A percentile compares a stretch with the other conserved stretches of the same genome.
phyloP scores from a whole-genome alignment of 2,888 invertebrate genomes.

The Frankliniella fusca region DNA sequence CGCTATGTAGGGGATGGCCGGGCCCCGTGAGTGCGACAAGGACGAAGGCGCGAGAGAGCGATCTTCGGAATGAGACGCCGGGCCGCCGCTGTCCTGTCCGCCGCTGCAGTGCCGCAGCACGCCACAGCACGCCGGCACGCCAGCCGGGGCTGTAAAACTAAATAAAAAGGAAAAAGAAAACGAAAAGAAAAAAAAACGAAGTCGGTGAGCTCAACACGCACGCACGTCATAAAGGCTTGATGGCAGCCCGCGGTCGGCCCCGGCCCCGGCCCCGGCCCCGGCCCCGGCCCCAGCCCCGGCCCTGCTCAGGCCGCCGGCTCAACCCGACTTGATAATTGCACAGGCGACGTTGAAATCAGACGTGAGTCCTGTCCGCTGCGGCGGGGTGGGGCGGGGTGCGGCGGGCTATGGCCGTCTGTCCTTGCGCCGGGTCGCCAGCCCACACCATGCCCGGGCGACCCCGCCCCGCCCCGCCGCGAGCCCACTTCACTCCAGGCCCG shows the following conservation, averaged over 20 bases:
- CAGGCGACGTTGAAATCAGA: conserved; percentile 3
- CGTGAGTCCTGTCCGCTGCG: not conserved
- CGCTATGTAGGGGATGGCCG: no score
- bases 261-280: no score
- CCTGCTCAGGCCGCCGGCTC: no score
- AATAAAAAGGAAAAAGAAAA: conserved; percentile 4
- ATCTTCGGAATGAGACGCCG: no score
- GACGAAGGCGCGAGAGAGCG: no score
- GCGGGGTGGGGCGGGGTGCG: not conserved
- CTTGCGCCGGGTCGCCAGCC: no score
- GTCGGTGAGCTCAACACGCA: conserved; percentile 20
- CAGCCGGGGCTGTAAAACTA: not conserved
- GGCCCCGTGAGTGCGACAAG: no score
- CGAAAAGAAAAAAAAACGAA: not conserved
- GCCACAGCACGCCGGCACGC: not conserved
- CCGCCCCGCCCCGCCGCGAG: no score
- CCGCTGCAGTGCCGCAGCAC: not conserved
- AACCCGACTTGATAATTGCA: conserved; percentile 14
- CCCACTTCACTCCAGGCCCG: no score
- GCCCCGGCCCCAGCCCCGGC: no score
- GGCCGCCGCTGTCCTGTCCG: not conserved
- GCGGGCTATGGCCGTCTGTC: not conserved
- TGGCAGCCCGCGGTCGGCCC: not conserved
- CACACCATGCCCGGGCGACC: no score
- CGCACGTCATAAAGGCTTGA: conserved; percentile 5